phyloP scores from a whole-genome alignment of 2,113 vertebrate genomes.

The Salvator merianae region DNA sequence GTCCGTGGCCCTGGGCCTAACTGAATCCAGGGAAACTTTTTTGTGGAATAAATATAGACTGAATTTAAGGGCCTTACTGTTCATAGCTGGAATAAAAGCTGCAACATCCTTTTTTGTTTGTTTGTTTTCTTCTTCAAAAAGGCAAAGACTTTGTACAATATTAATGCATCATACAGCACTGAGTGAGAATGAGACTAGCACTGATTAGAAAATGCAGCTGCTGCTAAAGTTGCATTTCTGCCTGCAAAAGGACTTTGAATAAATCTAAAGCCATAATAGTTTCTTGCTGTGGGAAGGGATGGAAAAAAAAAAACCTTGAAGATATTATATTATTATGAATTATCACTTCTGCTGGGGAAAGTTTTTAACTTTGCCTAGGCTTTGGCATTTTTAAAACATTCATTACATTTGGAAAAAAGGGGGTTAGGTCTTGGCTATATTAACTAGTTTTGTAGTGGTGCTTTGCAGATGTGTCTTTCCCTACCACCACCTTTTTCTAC shows the following conservation, averaged over 20 bases:
- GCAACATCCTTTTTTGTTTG: conserved; percentile 62
- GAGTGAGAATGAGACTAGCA: conserved; percentile 71
- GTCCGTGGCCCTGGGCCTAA: conserved; percentile 64
- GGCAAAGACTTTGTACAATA: conserved; percentile 52
- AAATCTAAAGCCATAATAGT: conserved; percentile 82
- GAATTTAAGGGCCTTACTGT: conserved; percentile 78
- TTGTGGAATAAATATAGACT: conserved; percentile 72
- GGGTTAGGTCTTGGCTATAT: conserved; percentile 77
- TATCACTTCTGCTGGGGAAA: conserved; percentile 80
- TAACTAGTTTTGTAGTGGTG: conserved; percentile 81
- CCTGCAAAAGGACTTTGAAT: conserved; percentile 73
- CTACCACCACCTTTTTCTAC: conserved; percentile 67
- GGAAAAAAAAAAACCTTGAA: conserved; percentile 80
- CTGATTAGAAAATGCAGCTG: conserved; percentile 68
- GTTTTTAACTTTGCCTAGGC: conserved; percentile 75
- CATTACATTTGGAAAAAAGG: conserved; percentile 59
- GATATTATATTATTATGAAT: conserved; percentile 80
- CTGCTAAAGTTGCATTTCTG: conserved; percentile 66
- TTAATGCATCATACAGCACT: conserved; percentile 58
- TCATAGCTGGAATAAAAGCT: conserved; percentile 73
- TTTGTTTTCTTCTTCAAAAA: conserved; percentile 67
- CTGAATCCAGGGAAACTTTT: conserved; percentile 61
- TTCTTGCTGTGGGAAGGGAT: conserved; percentile 80
- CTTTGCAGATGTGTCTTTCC: conserved; percentile 77
- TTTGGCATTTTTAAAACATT: conserved; percentile 66